Base-by-base conservation (phyloP, 2,888 invertebrate species). In the Chromoteleia sp. region DNA sequence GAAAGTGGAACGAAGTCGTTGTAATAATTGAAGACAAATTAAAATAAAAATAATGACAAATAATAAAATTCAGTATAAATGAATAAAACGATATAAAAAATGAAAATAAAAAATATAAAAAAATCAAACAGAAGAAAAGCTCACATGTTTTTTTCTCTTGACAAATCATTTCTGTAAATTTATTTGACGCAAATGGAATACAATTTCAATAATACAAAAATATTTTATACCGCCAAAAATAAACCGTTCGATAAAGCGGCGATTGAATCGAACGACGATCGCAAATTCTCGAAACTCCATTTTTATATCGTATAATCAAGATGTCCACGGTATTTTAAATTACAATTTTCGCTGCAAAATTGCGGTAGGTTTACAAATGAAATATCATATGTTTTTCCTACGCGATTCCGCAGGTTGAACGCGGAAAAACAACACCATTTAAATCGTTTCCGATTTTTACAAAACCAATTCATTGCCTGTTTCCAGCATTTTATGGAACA, bases 291-390 rank as follows among this genome's bases (percentile, higher is more conserved):
- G 10, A 50, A 50, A 50, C 21, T 63, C 48, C 33, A 63, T 36
- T 63, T 63, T 63, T 36, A 36, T 36, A 50, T 21, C 33, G 33
- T 36, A 63, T 50, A 17, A 63, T 63, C 48, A 63, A 63, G 36
- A 25, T 21, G 36, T 63, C 36, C 33, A 12, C 10, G 36, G 25
- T 48, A 21, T 63, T 33, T 50, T 50, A 41, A 14, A 21, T 21
- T 8, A 19, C 43, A 36, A 12, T 21, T n/a, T 19, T 39, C 39
- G 12, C 12, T n/a, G 36, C 21, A 5, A 17, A 15, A 36, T 2
- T 43, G 43, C 7, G 12, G 19, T 10, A 39, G 48, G 19, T 48
- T 45, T 63, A 4, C 17, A 63, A 45, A 45, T 63, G 14, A 33
- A 48, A 48, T 63, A 29, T 61, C 61, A 33, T 48, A 48, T 45